phyloP scores from a whole-genome alignment of 2,888 invertebrate species.

The Argynnis bischoffii region DNA sequence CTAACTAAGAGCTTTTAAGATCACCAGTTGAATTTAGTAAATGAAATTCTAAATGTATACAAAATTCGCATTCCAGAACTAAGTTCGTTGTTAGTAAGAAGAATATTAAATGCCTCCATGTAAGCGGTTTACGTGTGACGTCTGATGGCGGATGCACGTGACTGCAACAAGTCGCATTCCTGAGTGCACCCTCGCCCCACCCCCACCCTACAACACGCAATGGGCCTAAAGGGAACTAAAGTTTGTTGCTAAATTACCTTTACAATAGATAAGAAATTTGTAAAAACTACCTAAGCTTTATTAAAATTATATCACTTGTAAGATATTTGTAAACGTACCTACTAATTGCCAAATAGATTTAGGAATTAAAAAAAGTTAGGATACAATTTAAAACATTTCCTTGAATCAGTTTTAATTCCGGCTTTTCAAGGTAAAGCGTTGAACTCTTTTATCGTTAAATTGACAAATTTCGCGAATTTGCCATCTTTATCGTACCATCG shows the following conservation, averaged over 20 bases:
- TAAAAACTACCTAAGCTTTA: not conserved
- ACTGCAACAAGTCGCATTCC: constrained; percentile 73
- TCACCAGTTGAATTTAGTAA: not conserved
- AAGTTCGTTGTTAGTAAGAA: constrained; percentile 1
- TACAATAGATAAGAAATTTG: constrained; percentile 9
- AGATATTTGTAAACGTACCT: too few species aligned
- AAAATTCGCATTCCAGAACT: constrained; percentile 7
- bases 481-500: constrained; percentile 28
- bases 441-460: constrained; percentile 36
- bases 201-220: constrained; percentile 42
- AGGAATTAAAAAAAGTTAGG: not conserved
- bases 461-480: constrained; percentile 22
- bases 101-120: constrained; percentile 9
- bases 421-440: constrained; percentile 39
- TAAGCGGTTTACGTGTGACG: constrained; percentile 37
- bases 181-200: constrained; percentile 46
- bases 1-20: too few species aligned
- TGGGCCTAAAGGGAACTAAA: constrained; percentile 47
- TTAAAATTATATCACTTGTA: too few species aligned
- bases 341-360: not conserved
- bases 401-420: constrained; percentile 36
- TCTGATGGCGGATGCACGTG: constrained; percentile 55
- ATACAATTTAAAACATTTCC: constrained; percentile 23
- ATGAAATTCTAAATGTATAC: not conserved
- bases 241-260: constrained; percentile 29